Conservation (phyloP, 2,113 vertebrate species). For the Scomber scombrus region DNA sequence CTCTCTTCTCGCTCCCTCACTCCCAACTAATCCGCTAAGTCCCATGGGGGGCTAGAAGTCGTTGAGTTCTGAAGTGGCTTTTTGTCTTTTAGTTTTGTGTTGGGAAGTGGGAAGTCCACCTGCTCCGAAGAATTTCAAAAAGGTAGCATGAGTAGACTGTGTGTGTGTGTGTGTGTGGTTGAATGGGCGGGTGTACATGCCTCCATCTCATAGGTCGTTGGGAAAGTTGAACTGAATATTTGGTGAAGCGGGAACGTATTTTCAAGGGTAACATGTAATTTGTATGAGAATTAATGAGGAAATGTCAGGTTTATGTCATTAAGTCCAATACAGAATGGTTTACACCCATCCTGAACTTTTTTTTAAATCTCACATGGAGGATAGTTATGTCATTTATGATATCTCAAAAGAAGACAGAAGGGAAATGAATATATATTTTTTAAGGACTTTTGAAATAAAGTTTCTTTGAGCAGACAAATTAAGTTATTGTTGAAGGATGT, state of each 20-base stretch:
- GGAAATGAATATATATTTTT: not conserved
- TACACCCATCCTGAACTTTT: not conserved
- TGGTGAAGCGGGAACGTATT: conserved; percentile 19
- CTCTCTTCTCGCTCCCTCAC: conserved; percentile 71
- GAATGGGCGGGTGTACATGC: not conserved
- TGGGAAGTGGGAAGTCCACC: conserved; percentile 78
- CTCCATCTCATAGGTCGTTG: conserved; percentile 17
- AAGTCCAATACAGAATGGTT: conserved; percentile 11
- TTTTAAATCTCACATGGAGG: not conserved
- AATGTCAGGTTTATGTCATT: not conserved
- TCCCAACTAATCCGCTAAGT: conserved; percentile 81
- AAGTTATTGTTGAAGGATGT: not conserved
- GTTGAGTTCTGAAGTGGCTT: conserved; percentile 79
- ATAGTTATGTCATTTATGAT: conserved; percentile 9
- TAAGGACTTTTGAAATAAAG: not conserved
- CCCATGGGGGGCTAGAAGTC: conserved; percentile 73
- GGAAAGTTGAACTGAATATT: conserved; percentile 49
- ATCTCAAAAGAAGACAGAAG: not conserved
- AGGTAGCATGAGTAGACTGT: conserved; percentile 33
- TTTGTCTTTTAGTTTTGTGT: conserved; percentile 80
- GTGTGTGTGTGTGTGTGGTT: not conserved
- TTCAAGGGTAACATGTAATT: conserved; percentile 28
- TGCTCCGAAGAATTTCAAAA: conserved; percentile 76
- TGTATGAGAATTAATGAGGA: too few species aligned
- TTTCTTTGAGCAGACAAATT: conserved; percentile 5